Base-by-base conservation (phyloP, 2,888 invertebrate species). In the Arge pagana region DNA sequence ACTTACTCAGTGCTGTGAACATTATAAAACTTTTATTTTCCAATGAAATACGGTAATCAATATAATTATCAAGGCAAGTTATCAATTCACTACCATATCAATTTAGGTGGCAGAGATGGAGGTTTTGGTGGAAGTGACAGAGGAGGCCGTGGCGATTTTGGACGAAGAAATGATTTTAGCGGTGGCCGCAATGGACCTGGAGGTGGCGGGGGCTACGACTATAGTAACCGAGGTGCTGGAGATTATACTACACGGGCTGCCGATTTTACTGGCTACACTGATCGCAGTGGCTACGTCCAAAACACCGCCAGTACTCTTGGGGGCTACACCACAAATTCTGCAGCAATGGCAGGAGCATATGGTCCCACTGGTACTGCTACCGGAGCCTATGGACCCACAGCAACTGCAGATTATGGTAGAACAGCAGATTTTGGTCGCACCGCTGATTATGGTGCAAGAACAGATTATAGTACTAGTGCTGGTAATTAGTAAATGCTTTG, bases 171-270 rank as follows among this genome's bases (percentile, higher is more conserved):
- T 10, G 56, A 54, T 16, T 53, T 48, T 1, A 49, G 55, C 13
- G 23, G 42, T 21, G 36, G 37, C 28, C 13, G 36, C 13, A 48
- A 48, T 11, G 48, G 45, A 2, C 45, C 45, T 57, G 74, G 71
- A 48, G 72, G 68, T 41, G 67, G 67, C 52, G 67, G 71, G 43
- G 76, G 76, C 37, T 76, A 76, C 61, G 76, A 76, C 57, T 76
- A 76, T 55, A 61, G 63, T 5, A 73, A 74, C 57, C 68, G 72
- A 24, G 72, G 74, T 11, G 74, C 68, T 50, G 75, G 74, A 11
- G 76, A 75, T 58, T 76, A 73, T 61, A 70, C 68, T 52, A 67
- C 72, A 54, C 68, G 76, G 45, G 65, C 70, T 11, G 67, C 67
- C 23, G 74, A 73, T 57, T 75, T 74, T 30, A 67, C 71, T n/a